Evolutionary conservation across 2,888 invertebrate species (phyloP).

Genomic region (Abrostola triplasia): DNA sequence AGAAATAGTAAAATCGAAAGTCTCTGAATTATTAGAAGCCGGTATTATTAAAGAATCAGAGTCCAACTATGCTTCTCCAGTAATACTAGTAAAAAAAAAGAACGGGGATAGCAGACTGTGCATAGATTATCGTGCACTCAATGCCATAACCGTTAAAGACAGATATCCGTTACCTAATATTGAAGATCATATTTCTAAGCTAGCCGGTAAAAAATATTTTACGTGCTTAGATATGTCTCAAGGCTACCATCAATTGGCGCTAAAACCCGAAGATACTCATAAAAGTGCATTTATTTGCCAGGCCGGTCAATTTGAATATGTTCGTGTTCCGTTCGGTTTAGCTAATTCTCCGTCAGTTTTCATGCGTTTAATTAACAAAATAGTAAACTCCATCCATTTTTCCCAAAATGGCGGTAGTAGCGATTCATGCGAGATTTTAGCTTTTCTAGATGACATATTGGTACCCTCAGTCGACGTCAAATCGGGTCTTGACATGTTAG

Average conservation of each 20-base stretch:
- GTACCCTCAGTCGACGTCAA: not conserved
- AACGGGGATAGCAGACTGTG: constrained; percentile 52
- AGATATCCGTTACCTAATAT: constrained; percentile 55
- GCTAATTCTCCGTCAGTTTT: constrained; percentile 1
- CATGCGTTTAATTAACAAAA: constrained; percentile 1
- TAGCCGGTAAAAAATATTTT: constrained; percentile 12
- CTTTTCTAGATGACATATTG: constrained; percentile 1
- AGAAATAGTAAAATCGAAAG: constrained; percentile 23
- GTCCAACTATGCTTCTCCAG: constrained; percentile 50
- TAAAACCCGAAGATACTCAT: constrained; percentile 5
- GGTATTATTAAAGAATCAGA: constrained; percentile 52
- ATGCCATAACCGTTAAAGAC: constrained; percentile 49
- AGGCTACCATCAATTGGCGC: constrained; percentile 5
- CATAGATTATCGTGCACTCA: constrained; percentile 50
- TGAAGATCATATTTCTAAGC: constrained; percentile 28
- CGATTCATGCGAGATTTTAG: not conserved
- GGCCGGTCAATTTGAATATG: constrained; percentile 13
- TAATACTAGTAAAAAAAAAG: constrained; percentile 52
- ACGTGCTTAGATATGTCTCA: constrained; percentile 8
- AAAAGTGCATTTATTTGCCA: constrained; percentile 7
- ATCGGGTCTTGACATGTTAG: not conserved
- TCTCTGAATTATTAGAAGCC: constrained; percentile 45
- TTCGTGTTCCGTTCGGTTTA: constrained; percentile 1
- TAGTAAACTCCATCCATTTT: not conserved
- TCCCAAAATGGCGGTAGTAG: constrained; percentile 2